Evolutionary conservation across 2,113 vertebrate species (phyloP).

Genomic region (Cheilinus undulatus): DNA sequence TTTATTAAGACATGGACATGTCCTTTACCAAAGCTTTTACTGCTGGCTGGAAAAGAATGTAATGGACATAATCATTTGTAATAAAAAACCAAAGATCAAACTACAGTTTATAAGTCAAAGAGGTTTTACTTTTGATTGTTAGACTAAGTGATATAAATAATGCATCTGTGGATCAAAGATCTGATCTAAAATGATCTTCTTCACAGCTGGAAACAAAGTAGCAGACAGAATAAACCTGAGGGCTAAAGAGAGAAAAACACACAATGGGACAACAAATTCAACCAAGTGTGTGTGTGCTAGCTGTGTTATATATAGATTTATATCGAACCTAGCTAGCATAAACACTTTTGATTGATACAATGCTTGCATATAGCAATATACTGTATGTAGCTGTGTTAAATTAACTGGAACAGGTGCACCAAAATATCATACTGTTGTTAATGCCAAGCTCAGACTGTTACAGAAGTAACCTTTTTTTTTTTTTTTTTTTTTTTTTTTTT

Average conservation of each 20-base stretch:
- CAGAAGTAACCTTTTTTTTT: too few species aligned
- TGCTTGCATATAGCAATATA: too few species aligned
- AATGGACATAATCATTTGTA: not conserved
- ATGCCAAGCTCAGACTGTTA: too few species aligned
- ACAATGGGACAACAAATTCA: not conserved
- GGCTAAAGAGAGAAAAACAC: not conserved
- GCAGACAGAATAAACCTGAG: not conserved
- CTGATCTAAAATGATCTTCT: too few species aligned
- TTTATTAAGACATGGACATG: not conserved
- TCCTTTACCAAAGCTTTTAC: slow-evolving; percentile 20
- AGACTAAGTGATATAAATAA: not conserved
- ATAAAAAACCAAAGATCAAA: not conserved
- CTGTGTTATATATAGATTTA: not conserved
- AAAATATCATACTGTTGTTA: too few species aligned
- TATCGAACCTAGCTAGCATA: too few species aligned
- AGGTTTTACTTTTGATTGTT: not conserved
- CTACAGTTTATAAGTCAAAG: not conserved
- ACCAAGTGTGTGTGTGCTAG: not conserved
- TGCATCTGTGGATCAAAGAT: too few species aligned
- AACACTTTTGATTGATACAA: too few species aligned
- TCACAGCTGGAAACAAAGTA: too few species aligned
- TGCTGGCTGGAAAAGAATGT: not conserved
- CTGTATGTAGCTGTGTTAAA: too few species aligned
- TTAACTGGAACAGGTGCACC: too few species aligned
- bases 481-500: too few species aligned